Evolutionary conservation across 2,797 vertebrate genomes (phyloP), one percentile per base, ranked within the genome.

Genomic region (Sardinella longiceps): DNA sequence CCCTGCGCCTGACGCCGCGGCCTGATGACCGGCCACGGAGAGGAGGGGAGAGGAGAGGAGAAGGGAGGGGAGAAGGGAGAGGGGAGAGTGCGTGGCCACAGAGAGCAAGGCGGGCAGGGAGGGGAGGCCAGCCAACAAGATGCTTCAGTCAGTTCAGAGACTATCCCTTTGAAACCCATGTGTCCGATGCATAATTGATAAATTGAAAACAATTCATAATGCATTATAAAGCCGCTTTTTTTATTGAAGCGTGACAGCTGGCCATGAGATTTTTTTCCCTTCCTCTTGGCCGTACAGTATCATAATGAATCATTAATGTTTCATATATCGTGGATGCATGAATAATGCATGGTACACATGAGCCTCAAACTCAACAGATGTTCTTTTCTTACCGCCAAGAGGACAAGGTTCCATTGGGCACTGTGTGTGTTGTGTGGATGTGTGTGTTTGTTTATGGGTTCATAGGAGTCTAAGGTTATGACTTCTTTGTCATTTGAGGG

Each of bases 121-220:
- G 15, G 66, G 66, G 37, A 74, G 66, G 66, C 7, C 66, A 74
- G 30, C 14, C 66, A 74, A 74, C 66, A 74, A 37, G 66, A 74
- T 39, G 66, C 66, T 30, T 74, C 30, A 37, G 66, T 74, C 25
- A 33, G 30, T 74, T 7, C 66, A 74, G 30, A 74, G 66, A 74
- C 66, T 37, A 66, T 12, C 33, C 66, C 66, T 20, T 74, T 74
- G 33, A 33, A 74, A 74, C 66, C 30, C 66, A 39, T 74, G 66
- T 74, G 66, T 74, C 30, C 30, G 66, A 74, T 74, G 66, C 30
- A 74, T 74, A 74, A 74, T 74, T 74, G 66, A 74, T 74, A 15
- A 74, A 74, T 74, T 74, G 30, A 74, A 74, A 74, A 74, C 66
- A 74, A 74, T 74, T 74, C 66, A 74, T 74, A 74, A 74, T 74